These are phyloP conservation scores for Drosophila chauvacae DNA, from an alignment of 1,140 invertebrate species.

Conservation along the genomic window DNA sequence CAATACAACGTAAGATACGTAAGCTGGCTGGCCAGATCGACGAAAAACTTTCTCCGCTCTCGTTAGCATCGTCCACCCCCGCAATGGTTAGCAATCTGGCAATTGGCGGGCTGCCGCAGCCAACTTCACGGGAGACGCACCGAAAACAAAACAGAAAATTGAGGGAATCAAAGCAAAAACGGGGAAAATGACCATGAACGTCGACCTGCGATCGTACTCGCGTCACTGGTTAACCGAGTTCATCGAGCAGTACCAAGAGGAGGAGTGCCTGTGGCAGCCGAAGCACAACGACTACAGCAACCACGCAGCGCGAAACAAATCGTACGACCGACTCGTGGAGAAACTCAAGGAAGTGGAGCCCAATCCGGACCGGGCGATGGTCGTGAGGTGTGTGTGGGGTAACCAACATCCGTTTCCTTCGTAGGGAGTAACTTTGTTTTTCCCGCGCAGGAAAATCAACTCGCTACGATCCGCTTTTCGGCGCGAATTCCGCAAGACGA, in stretches of 20 bases:
- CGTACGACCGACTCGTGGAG: slow-evolving; percentile 79
- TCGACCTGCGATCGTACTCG: slow-evolving; percentile 77
- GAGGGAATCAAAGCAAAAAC: slow-evolving; percentile 39
- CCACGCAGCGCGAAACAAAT: slow-evolving; percentile 72
- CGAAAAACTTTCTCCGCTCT: neutral
- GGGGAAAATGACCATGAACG: slow-evolving; percentile 56
- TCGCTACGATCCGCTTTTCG: slow-evolving; percentile 78
- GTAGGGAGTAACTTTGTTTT: neutral
- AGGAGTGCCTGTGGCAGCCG: slow-evolving; percentile 84
- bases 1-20: neutral
- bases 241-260: slow-evolving; percentile 81
- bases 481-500: slow-evolving; percentile 75
- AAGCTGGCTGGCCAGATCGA: neutral
- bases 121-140: slow-evolving; percentile 69
- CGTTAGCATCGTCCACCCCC: slow-evolving; percentile 6
- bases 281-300: slow-evolving; percentile 84
- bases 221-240: slow-evolving; percentile 83
- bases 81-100: slow-evolving; percentile 4
- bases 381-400: slow-evolving; percentile 48
- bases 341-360: slow-evolving; percentile 83
- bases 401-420: neutral
- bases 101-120: slow-evolving; percentile 33
- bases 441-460: slow-evolving; percentile 68
- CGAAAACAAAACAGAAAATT: slow-evolving; percentile 67
- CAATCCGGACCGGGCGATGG: slow-evolving; percentile 81